These are phyloP conservation scores for Panagrolaimus sp. DNA, from an alignment of 1,140 invertebrate genomes.

Conservation along the genomic window DNA sequence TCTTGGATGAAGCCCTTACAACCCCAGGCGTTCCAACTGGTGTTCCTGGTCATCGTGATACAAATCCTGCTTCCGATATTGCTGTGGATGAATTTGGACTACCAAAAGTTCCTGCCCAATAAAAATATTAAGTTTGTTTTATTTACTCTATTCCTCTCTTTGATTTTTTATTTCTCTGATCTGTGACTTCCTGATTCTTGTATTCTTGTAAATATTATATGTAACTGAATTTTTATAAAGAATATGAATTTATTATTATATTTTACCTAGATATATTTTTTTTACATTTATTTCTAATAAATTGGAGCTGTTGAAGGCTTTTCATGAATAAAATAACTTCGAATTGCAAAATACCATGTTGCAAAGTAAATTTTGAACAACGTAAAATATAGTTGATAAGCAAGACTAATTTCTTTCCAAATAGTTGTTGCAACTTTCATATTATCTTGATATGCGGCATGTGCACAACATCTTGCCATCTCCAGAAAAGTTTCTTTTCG, in stretches of 20 bases:
- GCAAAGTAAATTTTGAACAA: not conserved
- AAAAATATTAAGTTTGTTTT: slow-evolving; percentile 2
- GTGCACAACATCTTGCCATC: slow-evolving; percentile 4
- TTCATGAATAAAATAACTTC: not conserved
- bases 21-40: slow-evolving; percentile 66
- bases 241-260: too few species aligned
- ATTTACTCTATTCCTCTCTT: not conserved
- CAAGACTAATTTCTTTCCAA: not conserved
- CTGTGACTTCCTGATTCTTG: not conserved
- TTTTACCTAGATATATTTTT: slow-evolving; percentile 10
- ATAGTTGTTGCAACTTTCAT: not conserved
- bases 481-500: slow-evolving; percentile 53
- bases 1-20: slow-evolving; percentile 80
- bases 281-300: not conserved
- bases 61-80: slow-evolving; percentile 68
- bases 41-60: slow-evolving; percentile 72
- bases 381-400: not conserved
- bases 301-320: slow-evolving; percentile 2
- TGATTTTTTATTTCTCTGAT: too few species aligned
- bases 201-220: slow-evolving; percentile 10
- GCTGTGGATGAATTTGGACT: slow-evolving; percentile 95
- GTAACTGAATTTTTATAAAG: not conserved
- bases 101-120: slow-evolving; percentile 70
- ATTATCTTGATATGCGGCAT: not conserved
- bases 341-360: slow-evolving; percentile 15